A percentile compares a stretch with the other conserved stretches of the same genome.
Evolutionary conservation across 2,113 vertebrate species (phyloP).

Genomic region (Leuciscus idus): DNA sequence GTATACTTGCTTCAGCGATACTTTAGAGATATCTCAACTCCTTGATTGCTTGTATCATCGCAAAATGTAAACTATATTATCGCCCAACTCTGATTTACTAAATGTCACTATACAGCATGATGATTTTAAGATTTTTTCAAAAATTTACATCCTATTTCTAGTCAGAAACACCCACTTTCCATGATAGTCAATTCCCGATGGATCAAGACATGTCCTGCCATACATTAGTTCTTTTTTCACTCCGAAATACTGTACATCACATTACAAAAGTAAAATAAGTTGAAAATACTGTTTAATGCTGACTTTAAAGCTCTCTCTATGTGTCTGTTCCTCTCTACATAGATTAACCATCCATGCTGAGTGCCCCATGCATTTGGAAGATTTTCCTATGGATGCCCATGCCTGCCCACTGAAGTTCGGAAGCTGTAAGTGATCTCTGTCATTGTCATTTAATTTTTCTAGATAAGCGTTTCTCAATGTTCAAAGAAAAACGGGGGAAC

Average conservation of each 20-base stretch:
- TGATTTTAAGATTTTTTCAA: background rate
- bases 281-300: background rate
- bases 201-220: background rate
- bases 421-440: slow-evolving; percentile 87
- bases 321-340: slow-evolving; percentile 43
- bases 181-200: background rate
- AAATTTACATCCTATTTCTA: background rate
- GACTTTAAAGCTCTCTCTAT: background rate
- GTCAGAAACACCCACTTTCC: background rate
- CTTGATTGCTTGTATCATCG: background rate
- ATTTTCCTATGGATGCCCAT: slow-evolving; percentile 98
- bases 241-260: background rate
- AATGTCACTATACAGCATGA: no score
- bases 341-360: slow-evolving; percentile 97
- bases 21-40: background rate
- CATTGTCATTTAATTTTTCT: background rate
- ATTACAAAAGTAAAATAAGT: background rate
- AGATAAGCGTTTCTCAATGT: background rate
- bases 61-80: background rate
- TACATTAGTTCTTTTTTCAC: background rate
- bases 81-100: background rate
- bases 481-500: no score
- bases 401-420: slow-evolving; percentile 98
- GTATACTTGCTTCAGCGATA: background rate
- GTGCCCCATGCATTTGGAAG: slow-evolving; percentile 98